Base-by-base conservation (phyloP, 1,140 invertebrate genomes). In the Caerostris darwini region DNA sequence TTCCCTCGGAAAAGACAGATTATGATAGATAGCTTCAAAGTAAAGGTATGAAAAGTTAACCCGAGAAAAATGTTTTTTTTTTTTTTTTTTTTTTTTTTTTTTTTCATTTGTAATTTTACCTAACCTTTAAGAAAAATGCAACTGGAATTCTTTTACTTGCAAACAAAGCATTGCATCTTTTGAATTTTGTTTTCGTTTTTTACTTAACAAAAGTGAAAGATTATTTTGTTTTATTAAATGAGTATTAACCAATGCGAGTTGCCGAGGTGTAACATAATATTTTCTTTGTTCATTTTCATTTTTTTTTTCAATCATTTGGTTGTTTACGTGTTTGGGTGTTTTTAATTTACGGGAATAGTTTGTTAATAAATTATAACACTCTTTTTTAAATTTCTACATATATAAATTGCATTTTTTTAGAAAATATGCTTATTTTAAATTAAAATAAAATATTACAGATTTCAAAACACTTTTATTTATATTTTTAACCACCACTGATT, bases 1-100 rank as follows among this genome's bases (percentile, higher is more conserved):
- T 81, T 67, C 12, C 14, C 50, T 67, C 86, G 53, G 59, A 88
- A 34, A 88, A 88, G 86, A 88, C 86, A 88, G 86, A 88, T 88
- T 88, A 88, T 88, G 86, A 88, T 67, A 88, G 86, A 88, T 88
- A 5, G 86, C 8, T 17, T 53, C 6, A 67, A 88, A 61, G 10
- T 2, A 34, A 50, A 57, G 50, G 19, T 77, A 77, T 34, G 86
- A 64, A 64, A 88, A 88, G 86, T 88, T 88, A 88, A 67, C 5
- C 86, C 34, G 19, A 88, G 82, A 85, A 85, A 57, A 17, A 57
- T 3, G 17, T 6, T 34, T 7, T 58, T 85, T 17, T 34, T 85
- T 85, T 34, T n/a, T n/a, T n/a, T 58, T 19, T 83, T 83, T n/a
- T n/a, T n/a, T n/a, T n/a, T n/a, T n/a, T n/a, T n/a, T n/a, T n/a